Evolutionary conservation across 2,113 vertebrate genomes (phyloP).

Genomic region (Gila orcuttii): DNA sequence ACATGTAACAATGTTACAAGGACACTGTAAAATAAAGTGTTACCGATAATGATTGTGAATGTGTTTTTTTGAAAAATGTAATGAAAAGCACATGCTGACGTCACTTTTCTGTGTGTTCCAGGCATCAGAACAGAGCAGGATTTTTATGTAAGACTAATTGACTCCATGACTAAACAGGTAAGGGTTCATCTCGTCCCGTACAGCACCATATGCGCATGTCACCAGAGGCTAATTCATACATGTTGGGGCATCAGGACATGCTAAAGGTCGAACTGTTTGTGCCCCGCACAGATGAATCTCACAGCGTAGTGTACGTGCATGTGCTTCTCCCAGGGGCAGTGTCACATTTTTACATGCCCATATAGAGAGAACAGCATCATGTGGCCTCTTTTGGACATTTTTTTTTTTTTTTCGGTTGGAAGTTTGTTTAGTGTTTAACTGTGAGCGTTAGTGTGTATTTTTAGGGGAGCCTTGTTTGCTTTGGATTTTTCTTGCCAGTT

Average conservation of each 20-base stretch:
- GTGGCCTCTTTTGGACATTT: constrained; percentile 15
- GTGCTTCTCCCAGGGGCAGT: constrained; percentile 4
- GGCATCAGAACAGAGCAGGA: constrained; percentile 89
- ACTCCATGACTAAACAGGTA: constrained; percentile 93
- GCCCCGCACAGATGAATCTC: background rate
- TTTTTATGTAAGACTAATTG: constrained; percentile 87
- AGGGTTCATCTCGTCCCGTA: constrained; percentile 52
- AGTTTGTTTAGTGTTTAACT: background rate
- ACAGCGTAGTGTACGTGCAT: background rate
- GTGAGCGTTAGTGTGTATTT: background rate
- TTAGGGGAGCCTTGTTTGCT: background rate
- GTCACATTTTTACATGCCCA: background rate
- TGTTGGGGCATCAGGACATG: constrained; percentile 8
- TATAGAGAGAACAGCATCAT: background rate
- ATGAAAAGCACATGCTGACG: background rate
- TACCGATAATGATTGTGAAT: background rate
- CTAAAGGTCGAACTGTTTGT: constrained; percentile 31
- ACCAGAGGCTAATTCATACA: constrained; percentile 32
- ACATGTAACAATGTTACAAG: too few species aligned
- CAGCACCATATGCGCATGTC: constrained; percentile 39
- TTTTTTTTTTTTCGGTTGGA: background rate
- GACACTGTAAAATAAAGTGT: too few species aligned
- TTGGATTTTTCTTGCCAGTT: background rate
- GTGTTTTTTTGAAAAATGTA: background rate
- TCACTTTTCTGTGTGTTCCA: constrained; percentile 41